Conservation (phyloP, 2,797 vertebrate genomes). For the Eidolon dupreanum region DNA sequence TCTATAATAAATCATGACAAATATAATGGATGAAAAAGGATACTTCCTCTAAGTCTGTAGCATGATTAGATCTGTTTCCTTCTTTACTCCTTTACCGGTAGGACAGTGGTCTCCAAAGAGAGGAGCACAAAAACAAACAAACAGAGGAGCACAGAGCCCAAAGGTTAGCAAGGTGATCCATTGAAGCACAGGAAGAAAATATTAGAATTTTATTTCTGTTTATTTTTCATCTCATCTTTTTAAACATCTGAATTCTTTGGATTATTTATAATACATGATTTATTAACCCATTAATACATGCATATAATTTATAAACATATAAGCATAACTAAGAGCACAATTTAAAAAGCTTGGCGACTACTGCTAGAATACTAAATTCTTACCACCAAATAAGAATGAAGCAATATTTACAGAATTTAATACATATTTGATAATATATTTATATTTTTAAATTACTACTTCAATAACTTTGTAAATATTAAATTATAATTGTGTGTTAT, state of each 20-base stretch:
- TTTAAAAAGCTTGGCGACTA: neutral
- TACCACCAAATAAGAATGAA: neutral
- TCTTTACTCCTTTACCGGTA: neutral
- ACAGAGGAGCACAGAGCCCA: neutral
- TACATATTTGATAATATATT: neutral
- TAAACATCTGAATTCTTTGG: neutral
- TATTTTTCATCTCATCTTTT: neutral
- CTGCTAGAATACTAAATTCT: neutral
- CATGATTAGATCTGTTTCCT: neutral
- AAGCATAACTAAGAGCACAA: neutral
- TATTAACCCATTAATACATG: neutral
- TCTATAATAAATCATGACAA: neutral
- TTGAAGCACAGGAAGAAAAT: neutral
- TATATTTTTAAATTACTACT: neutral
- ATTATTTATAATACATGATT: neutral
- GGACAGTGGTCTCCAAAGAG: neutral
- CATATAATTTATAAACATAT: slow-evolving; percentile 20
- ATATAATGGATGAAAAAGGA: neutral
- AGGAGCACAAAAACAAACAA: neutral
- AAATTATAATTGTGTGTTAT: neutral
- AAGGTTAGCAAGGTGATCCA: neutral
- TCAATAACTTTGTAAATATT: slow-evolving; percentile 9
- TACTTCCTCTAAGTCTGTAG: neutral
- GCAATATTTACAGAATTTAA: neutral
- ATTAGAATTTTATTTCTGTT: neutral